phyloP scores from a whole-genome alignment of 2,888 invertebrate genomes.

The Caenorhabditis afra region DNA sequence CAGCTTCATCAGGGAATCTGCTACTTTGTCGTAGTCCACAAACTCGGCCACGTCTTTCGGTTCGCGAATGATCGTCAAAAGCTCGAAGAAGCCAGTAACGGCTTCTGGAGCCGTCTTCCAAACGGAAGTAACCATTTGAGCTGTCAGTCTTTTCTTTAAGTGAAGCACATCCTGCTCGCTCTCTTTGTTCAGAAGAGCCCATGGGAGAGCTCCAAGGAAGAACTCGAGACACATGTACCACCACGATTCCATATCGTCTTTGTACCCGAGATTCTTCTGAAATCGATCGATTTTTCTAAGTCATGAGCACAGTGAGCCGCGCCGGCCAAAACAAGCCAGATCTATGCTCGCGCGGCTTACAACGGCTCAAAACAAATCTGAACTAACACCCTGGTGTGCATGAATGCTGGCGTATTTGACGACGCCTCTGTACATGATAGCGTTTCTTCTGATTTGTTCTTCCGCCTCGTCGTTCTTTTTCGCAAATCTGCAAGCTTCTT shows the following conservation, averaged over 20 bases:
- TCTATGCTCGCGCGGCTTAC: no score
- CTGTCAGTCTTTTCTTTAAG: conserved; percentile 49
- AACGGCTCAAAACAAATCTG: no score
- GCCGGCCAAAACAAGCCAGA: no score
- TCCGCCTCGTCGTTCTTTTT: conserved; percentile 52
- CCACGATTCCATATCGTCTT: conserved; percentile 62
- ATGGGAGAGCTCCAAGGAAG: conserved; percentile 56
- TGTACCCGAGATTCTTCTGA: conserved; percentile 56
- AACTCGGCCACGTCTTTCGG: conserved; percentile 49
- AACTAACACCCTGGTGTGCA: conserved; percentile 42
- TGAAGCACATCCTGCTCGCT: conserved; percentile 54
- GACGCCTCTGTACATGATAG: conserved; percentile 56
- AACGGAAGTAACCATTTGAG: conserved; percentile 24
- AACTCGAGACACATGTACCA: conserved; percentile 61
- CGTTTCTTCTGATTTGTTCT: conserved; percentile 49
- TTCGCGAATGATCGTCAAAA: conserved; percentile 35
- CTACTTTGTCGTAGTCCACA: conserved; percentile 50
- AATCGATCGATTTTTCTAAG: not conserved
- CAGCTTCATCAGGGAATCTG: conserved; percentile 27
- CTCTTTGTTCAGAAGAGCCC: conserved; percentile 52
- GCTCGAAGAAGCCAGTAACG: conserved; percentile 35
- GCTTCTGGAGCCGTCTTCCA: conserved; percentile 44
- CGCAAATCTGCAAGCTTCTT: conserved; percentile 27
- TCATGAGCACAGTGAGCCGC: no score
- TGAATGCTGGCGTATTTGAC: conserved; percentile 53